Evolutionary conservation across 2,888 invertebrate genomes (phyloP).

Genomic region (Sinhomidia bicolor): DNA sequence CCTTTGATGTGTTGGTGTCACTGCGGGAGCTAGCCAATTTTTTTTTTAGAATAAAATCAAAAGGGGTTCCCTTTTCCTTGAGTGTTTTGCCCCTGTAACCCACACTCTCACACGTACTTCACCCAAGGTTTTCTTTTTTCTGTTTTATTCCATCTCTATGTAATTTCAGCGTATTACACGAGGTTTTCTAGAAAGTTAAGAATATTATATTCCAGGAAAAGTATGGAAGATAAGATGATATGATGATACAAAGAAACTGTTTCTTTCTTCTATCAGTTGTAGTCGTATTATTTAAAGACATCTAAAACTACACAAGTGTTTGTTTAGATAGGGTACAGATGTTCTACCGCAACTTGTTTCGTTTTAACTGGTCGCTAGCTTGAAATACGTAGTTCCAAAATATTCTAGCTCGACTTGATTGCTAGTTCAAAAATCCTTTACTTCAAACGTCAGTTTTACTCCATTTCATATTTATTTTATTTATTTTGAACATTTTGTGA

Average conservation of each 20-base stretch:
- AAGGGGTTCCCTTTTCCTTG: not conserved
- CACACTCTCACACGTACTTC: not conserved
- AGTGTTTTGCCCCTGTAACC: not conserved
- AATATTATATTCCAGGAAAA: constrained; percentile 4
- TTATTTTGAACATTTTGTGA: too few relatives aligned
- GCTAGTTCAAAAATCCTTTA: too few relatives aligned
- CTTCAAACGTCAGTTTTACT: too few relatives aligned
- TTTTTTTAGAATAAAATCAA: constrained; percentile 11
- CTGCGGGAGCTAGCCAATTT: not conserved
- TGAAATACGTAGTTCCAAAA: not conserved
- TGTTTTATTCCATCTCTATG: not conserved
- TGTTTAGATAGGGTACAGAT: too few relatives aligned
- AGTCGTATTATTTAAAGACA: too few relatives aligned
- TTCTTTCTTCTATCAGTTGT: not conserved
- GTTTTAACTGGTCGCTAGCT: too few relatives aligned
- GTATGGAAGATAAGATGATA: not conserved
- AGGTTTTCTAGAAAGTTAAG: not conserved
- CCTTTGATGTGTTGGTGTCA: not conserved
- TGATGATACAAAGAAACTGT: not conserved
- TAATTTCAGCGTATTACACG: constrained; percentile 2
- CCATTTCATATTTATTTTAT: too few relatives aligned
- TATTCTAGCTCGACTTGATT: not conserved
- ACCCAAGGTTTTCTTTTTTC: not conserved
- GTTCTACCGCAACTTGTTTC: too few relatives aligned
- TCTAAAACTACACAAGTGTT: too few relatives aligned